Evolutionary conservation across 37 sponge, comb jelly and placozoan genomes (phyloP), one percentile per base, ranked within the genome.

Genomic region (Lycopodina hypogea): DNA sequence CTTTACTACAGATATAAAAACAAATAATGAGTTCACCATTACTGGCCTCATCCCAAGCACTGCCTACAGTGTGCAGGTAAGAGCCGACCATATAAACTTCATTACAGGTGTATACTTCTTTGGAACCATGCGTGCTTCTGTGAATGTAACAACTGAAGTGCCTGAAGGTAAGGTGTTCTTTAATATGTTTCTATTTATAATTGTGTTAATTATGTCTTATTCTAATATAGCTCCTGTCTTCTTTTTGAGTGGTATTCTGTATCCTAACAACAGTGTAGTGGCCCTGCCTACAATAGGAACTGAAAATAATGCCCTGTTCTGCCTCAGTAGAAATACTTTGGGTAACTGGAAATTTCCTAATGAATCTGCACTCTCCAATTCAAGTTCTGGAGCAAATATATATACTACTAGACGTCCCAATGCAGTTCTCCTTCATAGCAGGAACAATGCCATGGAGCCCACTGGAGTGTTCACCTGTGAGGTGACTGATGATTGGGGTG

Each of bases 401-500:
- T 1, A 19, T 11, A 12, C 8, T 30, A 32, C 32, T 30, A 48
- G 35, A 37, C 34, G 37, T 67, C 68, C 68, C 34, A 67, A 36
- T 67, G n/a, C n/a, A 28, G 60, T 59, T 59, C 60, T 23, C 28
- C 60, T 59, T 59, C 60, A 59, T 28, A 7, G 60, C 18, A 59
- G 60, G 60, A 59, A 59, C 60, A 59, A 59, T 59, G 60, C 60
- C 12, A 23, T 45, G 48, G 48, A 9, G 21, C 26, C 32, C 26
- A 55, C 74, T 50, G 76, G 76, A 38, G 42, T 75, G 40, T 75
- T 34, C 30, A 58, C 38, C 76, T 75, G 76, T 75, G 76, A 75
- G 1, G 33, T 75, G 22, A 39, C 39, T 21, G 40, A 34, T 60
- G 76, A 9, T 36, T 22, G 23, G 29, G 76, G 73, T 34, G 56